Percentiles rank a stretch among this genome's conserved stretches.
phyloP scores from a whole-genome alignment of 2,888 invertebrate species.

The Tuta absoluta region DNA sequence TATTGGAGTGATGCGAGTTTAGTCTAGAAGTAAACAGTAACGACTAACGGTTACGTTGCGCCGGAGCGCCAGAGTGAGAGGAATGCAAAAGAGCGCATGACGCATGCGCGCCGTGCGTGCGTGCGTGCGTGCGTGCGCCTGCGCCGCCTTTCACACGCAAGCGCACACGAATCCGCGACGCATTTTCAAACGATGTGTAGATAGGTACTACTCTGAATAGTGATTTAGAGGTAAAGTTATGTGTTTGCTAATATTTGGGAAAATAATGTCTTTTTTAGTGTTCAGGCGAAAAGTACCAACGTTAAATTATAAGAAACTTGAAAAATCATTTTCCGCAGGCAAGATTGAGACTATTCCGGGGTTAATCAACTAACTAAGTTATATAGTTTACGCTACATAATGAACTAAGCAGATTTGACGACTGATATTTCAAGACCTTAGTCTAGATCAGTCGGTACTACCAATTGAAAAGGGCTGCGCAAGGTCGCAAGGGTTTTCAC shows the following conservation, averaged over 20 bases:
- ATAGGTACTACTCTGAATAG: slow-evolving; percentile 37
- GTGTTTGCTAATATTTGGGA: too few relatives aligned
- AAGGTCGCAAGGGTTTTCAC: too few relatives aligned
- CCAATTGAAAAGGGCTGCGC: too few relatives aligned
- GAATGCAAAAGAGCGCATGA: slow-evolving; percentile 61
- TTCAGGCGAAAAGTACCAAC: too few relatives aligned
- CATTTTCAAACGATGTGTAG: slow-evolving; percentile 39
- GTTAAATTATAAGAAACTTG: too few relatives aligned
- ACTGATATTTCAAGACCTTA: too few relatives aligned
- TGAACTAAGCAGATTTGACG: neutral
- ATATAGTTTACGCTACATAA: neutral
- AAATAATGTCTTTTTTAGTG: too few relatives aligned
- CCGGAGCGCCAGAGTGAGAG: slow-evolving; percentile 49
- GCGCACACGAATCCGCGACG: slow-evolving; percentile 38
- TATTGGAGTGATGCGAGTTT: too few relatives aligned
- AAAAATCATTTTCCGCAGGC: too few relatives aligned
- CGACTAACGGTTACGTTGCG: neutral
- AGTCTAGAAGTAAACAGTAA: neutral
- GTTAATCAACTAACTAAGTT: neutral
- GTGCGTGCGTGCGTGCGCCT: slow-evolving; percentile 32
- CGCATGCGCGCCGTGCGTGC: slow-evolving; percentile 34
- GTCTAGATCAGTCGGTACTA: too few relatives aligned
- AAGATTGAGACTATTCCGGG: too few relatives aligned
- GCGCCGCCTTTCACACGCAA: slow-evolving; percentile 56
- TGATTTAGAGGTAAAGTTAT: slow-evolving; percentile 20